These are phyloP conservation scores for Rhizomys pruinosus DNA, from an alignment of 2,113 vertebrate species.

Conservation along the genomic window DNA sequence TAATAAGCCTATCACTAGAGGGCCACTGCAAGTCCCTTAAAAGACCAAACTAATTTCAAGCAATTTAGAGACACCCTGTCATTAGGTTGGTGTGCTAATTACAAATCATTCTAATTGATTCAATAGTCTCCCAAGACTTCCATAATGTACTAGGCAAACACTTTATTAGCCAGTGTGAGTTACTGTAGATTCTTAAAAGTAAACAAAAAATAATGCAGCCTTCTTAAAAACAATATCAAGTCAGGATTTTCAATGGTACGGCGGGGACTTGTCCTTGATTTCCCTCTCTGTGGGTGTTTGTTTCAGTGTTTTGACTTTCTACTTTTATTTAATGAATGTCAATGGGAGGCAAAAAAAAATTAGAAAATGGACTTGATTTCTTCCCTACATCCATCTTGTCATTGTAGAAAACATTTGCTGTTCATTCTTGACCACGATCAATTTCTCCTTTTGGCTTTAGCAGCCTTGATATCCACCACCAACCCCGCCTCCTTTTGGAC, in stretches of 20 bases:
- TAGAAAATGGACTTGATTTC: slow-evolving; percentile 60
- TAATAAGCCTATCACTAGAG: not conserved
- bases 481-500: not conserved
- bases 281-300: not conserved
- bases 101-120: slow-evolving; percentile 80
- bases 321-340: slow-evolving; percentile 62
- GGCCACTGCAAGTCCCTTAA: slow-evolving; percentile 38
- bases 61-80: slow-evolving; percentile 73
- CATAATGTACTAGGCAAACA: slow-evolving; percentile 76
- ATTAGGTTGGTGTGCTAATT: slow-evolving; percentile 78
- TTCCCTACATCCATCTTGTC: slow-evolving; percentile 62
- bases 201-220: not conserved
- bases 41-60: slow-evolving; percentile 69
- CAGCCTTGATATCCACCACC: not conserved
- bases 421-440: slow-evolving; percentile 62
- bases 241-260: slow-evolving; percentile 16
- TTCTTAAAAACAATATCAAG: slow-evolving; percentile 52
- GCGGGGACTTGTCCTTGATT: slow-evolving; percentile 30
- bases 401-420: slow-evolving; percentile 68
- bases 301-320: slow-evolving; percentile 55
- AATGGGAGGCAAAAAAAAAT: slow-evolving; percentile 61
- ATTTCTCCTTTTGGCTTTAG: slow-evolving; percentile 5
- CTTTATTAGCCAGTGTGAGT: slow-evolving; percentile 74
- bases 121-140: slow-evolving; percentile 71
- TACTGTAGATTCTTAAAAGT: slow-evolving; percentile 66